Base-by-base conservation (phyloP, 1,140 invertebrate genomes). In the Asobara japonica region DNA sequence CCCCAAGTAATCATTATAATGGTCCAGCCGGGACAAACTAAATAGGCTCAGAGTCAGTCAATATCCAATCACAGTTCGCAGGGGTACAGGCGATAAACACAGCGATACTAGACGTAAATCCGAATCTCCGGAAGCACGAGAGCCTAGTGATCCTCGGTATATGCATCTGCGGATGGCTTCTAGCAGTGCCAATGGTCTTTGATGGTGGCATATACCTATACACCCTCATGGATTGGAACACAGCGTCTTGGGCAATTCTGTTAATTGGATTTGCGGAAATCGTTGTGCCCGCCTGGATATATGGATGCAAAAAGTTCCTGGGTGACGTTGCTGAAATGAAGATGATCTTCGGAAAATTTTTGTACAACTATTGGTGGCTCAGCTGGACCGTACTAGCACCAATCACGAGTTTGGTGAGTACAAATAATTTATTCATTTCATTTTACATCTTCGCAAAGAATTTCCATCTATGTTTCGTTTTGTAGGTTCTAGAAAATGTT, bases 231-330 rank as follows among this genome's bases (percentile, higher is more conserved):
- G 94, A 95, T 81, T 93, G 92, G 88, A 94, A 95, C 82, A 93
- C 94, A 1, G 94, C 94, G 27, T 93, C 93, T n/a, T 95, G 93
- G 91, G 93, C 93, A 7, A 92, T 95, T 66, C 88, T 95, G 73
- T 86, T 95, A 36, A 93, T 95, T 79, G 94, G 93, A 33, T 81
- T 93, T 30, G 89, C 89, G 20, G 93, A 96, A 89, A 89, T 92
- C 22, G 84, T 89, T 6, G 87, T 91, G 7, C 89, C 94, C 0
- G 88, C 90, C 8, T 95, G 93, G 92, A 89, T 92, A 16, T 95
- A 95, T 83, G 94, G 94, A 3, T 89, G 89, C 66, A 87, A 87
- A 60, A 84, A 87, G 72, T 90, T 90, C 25, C 81, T 91, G 48
- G 80, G 84, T 7, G 89, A 91, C 78, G 82, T 92, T 45, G 80